Base-by-base conservation (phyloP, 2,888 invertebrate genomes). In the Euspilapteryx auroguttella region DNA sequence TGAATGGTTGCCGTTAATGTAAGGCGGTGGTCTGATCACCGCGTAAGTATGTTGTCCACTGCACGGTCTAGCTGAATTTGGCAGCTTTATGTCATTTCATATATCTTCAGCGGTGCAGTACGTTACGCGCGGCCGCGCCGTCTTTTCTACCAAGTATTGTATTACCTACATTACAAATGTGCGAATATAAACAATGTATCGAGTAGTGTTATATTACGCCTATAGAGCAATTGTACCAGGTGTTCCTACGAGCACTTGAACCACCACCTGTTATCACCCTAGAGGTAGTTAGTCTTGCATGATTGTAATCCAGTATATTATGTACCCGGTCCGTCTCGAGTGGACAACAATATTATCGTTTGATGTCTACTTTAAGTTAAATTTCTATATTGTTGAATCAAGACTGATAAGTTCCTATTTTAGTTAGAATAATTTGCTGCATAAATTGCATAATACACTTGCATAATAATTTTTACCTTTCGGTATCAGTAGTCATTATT, bases 391-490 rank as follows among this genome's bases (percentile, higher is more conserved):
- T 66, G 57, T 66, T 62, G 49, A 56, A 56, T 45, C 50, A 68
- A 71, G 73, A 73, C 73, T 73, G 73, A 75, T 56, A 27, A 58
- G 75, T 75, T 75, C 75, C 75, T 75, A 73, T 71, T 68, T 66
- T 73, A 64, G 73, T 75, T 73, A 71, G 68, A 63, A 58, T 73
- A 66, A 64, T 69, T 69, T 68, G 65, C 59, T 62, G 56, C 63
- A 59, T 61, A 62, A 58, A 59, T 69, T 69, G 55, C 68, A 63
- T 59, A 52, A 54, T 25, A 28, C 17, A 17, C 17, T 17, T 17
- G 22, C 12, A 25, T 27, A 25, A 30, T 63, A 61, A 58, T 56
- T 57, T 57, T 63, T 66, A 64, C 55, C 47, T 50, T 50, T 63
- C 59, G 55, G 59, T 64, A n/a, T n/a, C n/a, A 64, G 44, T 42